Evolutionary conservation across 1,140 invertebrate species (phyloP), one percentile per base, ranked within the genome.

Genomic region (Armadillidium nasatum): DNA sequence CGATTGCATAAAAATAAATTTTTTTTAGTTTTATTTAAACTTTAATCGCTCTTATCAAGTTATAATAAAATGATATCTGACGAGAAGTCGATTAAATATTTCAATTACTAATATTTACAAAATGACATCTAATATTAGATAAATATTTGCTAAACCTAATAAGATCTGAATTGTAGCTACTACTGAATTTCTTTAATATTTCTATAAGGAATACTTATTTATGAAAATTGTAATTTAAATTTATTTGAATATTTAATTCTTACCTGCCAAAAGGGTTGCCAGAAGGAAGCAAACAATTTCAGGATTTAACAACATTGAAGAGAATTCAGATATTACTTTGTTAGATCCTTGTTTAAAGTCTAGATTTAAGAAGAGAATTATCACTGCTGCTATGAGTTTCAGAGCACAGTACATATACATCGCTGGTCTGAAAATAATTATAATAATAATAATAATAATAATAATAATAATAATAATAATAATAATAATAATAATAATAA

Each of bases 401-500:
- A 94, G 82, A 7, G 86, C 87, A 21, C 91, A 90, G 83, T 93
- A 94, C 67, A 93, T 83, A 84, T 91, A 92, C 84, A 94, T 93
- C 21, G 92, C 91, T 19, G 92, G 92, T 80, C 91, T 76, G 33
- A 19, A n/a, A 44, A 54, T 19, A 23, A 75, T 46, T 19, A 71
- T 15, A 19, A 19, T 71, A 19, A 23, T 71, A 23, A 71, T 10
- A 1, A 23, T 71, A 10, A 22, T 22, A 19, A 9, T 71, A n/a
- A 23, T 9, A 33, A 23, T 9, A 21, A n/a, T n/a, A 15, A 10
- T 9, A 15, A 67, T 67, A 15, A 15, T 9, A 15, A 67, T 11
- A 15, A 15, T 67, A 15, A 67, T 9, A 15, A 67, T 15, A 15
- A 67, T 10, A 15, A 23, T 1, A 67, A 0, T 9, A 67, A n/a